Evolutionary conservation across 2,113 vertebrate species (phyloP).

Genomic region (Ammospiza nelsoni): DNA sequence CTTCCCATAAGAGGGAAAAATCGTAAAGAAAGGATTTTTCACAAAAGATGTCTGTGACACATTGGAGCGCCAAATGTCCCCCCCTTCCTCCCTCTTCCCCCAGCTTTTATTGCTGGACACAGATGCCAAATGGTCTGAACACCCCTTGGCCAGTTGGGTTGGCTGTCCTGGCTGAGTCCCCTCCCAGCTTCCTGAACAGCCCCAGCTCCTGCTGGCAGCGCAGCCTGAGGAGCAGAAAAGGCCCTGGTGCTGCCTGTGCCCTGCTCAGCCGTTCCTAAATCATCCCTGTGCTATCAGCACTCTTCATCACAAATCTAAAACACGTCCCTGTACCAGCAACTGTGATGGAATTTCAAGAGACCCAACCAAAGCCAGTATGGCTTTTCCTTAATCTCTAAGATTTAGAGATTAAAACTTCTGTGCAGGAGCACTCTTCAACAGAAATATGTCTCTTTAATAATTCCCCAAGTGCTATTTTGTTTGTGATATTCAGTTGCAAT

Average conservation of each 20-base stretch:
- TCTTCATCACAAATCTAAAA: background rate
- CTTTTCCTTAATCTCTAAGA: background rate
- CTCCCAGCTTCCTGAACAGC: background rate
- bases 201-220: background rate
- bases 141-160: background rate
- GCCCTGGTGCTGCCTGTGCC: background rate
- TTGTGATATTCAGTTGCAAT: background rate
- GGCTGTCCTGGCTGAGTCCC: background rate
- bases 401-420: background rate
- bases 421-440: background rate
- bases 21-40: too few species aligned
- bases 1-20: too few species aligned
- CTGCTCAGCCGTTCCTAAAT: background rate
- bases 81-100: background rate
- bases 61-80: fast-evolving
- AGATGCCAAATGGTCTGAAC: fast-evolving
- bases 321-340: background rate
- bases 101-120: background rate
- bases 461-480: background rate
- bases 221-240: background rate
- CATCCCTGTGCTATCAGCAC: background rate
- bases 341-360: background rate
- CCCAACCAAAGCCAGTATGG: background rate
- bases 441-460: background rate
- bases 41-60: too few species aligned